phyloP scores from a whole-genome alignment of 2,888 invertebrate species.

The Epicampocera succincta region DNA sequence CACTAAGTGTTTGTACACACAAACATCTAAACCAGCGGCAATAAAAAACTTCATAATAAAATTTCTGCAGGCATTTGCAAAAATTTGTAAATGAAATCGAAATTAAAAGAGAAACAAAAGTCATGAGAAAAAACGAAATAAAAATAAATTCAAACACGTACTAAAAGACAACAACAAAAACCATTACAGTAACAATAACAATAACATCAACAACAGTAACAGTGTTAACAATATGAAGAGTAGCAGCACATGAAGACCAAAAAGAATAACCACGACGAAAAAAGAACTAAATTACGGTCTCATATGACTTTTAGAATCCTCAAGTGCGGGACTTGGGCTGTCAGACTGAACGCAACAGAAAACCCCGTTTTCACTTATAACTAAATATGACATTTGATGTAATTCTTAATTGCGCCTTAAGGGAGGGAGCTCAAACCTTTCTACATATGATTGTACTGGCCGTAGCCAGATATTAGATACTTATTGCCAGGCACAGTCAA shows the following conservation, averaged over 20 bases:
- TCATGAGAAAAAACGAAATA: constrained; percentile 21
- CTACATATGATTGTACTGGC: too few species aligned
- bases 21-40: constrained; percentile 18
- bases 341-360: too few species aligned
- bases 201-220: neutral
- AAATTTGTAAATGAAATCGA: constrained; percentile 63
- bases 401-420: too few species aligned
- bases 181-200: constrained; percentile 5
- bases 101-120: constrained; percentile 37
- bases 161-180: constrained; percentile 28
- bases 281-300: too few species aligned
- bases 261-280: too few species aligned
- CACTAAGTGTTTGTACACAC: neutral
- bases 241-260: neutral
- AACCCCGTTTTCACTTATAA: too few species aligned
- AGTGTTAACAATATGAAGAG: neutral
- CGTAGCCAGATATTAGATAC: too few species aligned
- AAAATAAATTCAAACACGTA: constrained; percentile 54
- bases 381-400: too few species aligned
- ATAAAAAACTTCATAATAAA: constrained; percentile 4
- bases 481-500: too few species aligned
- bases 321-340: too few species aligned
- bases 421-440: too few species aligned
- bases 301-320: too few species aligned
- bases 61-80: constrained; percentile 52